Conservation (phyloP, 2,113 vertebrate species). For the Hassar affinis region DNA sequence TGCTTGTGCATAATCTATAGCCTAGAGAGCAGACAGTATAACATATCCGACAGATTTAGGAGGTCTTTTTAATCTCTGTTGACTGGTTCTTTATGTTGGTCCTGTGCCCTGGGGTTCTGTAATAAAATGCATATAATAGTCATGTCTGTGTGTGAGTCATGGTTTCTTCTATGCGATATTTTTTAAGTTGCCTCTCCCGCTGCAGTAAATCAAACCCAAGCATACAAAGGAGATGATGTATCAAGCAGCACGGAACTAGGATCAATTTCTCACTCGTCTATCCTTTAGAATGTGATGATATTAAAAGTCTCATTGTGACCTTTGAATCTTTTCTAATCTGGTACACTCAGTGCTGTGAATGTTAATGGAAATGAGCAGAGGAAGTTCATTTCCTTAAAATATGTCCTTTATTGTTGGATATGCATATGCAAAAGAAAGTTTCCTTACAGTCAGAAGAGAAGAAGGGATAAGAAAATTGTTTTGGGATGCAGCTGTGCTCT, state of each 20-base stretch:
- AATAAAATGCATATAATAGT: constrained; percentile 32
- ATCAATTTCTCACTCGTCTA: constrained; percentile 14
- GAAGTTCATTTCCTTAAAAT: constrained; percentile 7
- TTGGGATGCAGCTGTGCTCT: constrained; percentile 10
- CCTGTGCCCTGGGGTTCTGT: constrained; percentile 21
- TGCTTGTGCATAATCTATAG: constrained; percentile 17
- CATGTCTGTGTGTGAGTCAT: constrained; percentile 26
- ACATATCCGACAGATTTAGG: constrained; percentile 16
- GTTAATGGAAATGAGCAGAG: background rate
- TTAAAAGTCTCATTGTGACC: constrained; percentile 3
- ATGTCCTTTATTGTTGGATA: background rate
- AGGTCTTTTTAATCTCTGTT: constrained; percentile 16
- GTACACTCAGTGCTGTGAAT: background rate
- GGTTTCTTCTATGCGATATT: constrained; percentile 3
- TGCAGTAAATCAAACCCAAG: constrained; percentile 21
- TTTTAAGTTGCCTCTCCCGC: background rate
- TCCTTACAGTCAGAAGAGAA: constrained; percentile 6
- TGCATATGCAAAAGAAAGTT: background rate
- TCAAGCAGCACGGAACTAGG: background rate
- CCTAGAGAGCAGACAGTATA: background rate
- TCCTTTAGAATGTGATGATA: constrained; percentile 10
- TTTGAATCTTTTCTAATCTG: constrained; percentile 19
- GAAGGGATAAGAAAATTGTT: background rate
- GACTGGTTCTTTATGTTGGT: constrained; percentile 30
- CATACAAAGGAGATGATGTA: background rate